Conservation (phyloP, 1,140 invertebrate genomes). For the Lerema accius region DNA sequence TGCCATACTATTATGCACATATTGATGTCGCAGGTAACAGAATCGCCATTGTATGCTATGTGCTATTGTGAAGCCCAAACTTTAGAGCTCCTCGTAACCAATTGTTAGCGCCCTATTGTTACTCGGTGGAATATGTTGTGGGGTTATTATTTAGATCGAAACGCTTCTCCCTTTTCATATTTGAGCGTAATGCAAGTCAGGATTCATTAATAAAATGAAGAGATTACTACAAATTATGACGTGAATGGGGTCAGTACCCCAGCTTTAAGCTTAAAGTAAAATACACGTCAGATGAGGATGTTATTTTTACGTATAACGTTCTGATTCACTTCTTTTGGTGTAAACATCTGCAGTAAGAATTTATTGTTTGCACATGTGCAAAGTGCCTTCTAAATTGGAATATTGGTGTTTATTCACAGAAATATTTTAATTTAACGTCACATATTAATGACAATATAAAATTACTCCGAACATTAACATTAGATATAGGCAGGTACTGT, state of each 20-base stretch:
- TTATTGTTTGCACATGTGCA: neutral
- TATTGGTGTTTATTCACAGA: neutral
- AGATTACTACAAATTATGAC: neutral
- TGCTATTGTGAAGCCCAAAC: constrained; percentile 75
- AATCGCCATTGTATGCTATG: constrained; percentile 79
- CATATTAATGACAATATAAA: neutral
- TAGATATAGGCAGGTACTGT: neutral
- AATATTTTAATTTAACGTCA: neutral
- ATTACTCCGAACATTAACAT: neutral
- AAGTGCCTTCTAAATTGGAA: neutral
- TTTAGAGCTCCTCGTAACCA: constrained; percentile 71
- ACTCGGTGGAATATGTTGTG: constrained; percentile 56
- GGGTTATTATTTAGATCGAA: constrained; percentile 69
- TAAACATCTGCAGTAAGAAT: neutral
- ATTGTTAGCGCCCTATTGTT: constrained; percentile 78
- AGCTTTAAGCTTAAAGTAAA: neutral
- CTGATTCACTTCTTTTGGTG: neutral
- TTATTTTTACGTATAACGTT: neutral
- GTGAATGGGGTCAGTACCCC: neutral
- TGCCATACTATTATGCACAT: constrained; percentile 77
- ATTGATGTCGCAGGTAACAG: constrained; percentile 79
- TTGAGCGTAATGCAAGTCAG: neutral
- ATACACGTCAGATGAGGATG: neutral
- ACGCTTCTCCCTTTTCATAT: constrained; percentile 32
- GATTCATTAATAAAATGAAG: neutral